These are phyloP conservation scores for Acyrthosiphon pisum DNA, from an alignment of 1,140 invertebrate species.

Conservation along the genomic window DNA sequence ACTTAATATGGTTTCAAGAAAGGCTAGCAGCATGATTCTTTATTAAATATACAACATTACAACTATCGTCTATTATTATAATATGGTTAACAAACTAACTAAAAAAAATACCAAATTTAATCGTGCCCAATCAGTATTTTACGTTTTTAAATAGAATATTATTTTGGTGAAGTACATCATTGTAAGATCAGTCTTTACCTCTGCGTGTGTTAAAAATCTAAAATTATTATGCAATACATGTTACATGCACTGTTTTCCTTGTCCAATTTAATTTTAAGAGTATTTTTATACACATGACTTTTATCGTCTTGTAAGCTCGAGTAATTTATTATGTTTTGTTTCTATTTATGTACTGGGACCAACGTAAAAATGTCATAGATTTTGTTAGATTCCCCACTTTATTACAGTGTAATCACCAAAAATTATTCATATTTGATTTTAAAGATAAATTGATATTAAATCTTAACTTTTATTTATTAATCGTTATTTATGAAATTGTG, in stretches of 20 bases:
- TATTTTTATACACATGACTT: conserved; percentile 23
- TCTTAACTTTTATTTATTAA: not conserved
- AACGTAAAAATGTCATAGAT: conserved; percentile 15
- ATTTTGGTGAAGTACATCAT: not conserved
- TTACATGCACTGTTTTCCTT: not conserved
- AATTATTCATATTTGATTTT: not conserved
- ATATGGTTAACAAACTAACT: not conserved
- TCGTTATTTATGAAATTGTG: not conserved
- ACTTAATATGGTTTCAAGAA: not conserved
- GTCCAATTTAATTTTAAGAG: conserved; percentile 1
- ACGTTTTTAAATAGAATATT: not conserved
- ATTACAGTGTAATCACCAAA: not conserved
- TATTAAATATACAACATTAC: not conserved
- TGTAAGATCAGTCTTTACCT: not conserved
- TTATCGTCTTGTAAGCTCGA: conserved; percentile 1
- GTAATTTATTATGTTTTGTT: conserved; percentile 34
- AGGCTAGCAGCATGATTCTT: not conserved
- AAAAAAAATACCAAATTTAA: not conserved
- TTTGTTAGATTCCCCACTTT: not conserved
- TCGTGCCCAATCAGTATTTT: not conserved
- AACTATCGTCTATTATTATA: not conserved
- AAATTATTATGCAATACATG: not conserved
- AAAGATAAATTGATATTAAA: not conserved
- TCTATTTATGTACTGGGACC: conserved; percentile 29
- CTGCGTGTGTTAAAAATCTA: not conserved